phyloP scores from a whole-genome alignment of 37 sponge, comb jelly and placozoan species.

The Ianthella basta region DNA sequence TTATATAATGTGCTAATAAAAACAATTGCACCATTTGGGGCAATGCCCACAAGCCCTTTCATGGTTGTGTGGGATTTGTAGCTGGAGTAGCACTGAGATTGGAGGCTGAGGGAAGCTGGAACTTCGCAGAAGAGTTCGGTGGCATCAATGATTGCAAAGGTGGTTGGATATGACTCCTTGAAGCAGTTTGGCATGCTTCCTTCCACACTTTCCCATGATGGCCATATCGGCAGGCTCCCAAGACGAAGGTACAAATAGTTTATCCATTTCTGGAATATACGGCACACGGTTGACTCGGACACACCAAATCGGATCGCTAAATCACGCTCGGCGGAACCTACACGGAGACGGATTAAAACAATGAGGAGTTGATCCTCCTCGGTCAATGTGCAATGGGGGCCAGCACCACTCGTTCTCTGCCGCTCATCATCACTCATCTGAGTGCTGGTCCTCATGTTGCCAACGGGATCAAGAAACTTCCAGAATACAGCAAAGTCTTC shows the following conservation, averaged over 20 bases:
- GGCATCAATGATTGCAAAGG: conserved; percentile 37
- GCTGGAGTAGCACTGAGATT: background rate
- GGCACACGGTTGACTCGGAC: conserved; percentile 31
- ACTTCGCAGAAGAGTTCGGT: background rate
- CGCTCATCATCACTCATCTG: too few relatives aligned
- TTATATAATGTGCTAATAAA: background rate
- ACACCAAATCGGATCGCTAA: conserved; percentile 34
- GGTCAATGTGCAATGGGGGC: conserved; percentile 15
- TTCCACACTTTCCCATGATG: conserved; percentile 10
- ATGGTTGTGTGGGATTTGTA: conserved; percentile 7
- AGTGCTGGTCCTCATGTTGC: too few relatives aligned
- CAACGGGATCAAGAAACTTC: too few relatives aligned
- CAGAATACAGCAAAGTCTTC: too few relatives aligned
- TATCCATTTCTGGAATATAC: conserved; percentile 22
- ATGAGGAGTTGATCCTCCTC: conserved; percentile 36
- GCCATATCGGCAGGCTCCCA: conserved; percentile 26
- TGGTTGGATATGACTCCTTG: conserved; percentile 36
- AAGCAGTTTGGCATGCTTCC: conserved; percentile 32
- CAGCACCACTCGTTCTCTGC: too few relatives aligned
- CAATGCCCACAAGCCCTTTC: background rate
- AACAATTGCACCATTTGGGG: background rate
- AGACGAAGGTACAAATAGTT: conserved; percentile 30
- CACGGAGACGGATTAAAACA: conserved; percentile 31
- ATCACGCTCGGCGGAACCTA: conserved; percentile 17
- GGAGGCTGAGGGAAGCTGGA: background rate